Conservation (phyloP, 2,797 vertebrate genomes). For the Silurus aristotelis region DNA sequence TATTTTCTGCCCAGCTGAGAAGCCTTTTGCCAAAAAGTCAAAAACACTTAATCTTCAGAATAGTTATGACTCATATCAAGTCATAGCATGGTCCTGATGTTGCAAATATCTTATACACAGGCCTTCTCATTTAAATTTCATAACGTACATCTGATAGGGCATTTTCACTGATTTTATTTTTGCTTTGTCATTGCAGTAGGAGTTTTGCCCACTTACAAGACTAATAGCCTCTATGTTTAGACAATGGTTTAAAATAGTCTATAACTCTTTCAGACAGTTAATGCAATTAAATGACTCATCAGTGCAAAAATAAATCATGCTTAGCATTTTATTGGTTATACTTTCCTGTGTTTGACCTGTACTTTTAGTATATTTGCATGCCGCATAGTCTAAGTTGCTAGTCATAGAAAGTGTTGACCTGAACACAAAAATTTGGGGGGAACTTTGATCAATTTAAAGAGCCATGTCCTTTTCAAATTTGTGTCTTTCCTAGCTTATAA, state of each 20-base stretch:
- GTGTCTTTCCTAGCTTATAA: conserved; percentile 50
- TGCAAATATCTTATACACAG: neutral
- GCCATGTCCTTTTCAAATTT: conserved; percentile 48
- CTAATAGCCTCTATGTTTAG: conserved; percentile 9
- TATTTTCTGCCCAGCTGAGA: neutral
- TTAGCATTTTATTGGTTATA: neutral
- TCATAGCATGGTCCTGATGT: neutral
- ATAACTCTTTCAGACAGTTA: conserved; percentile 21
- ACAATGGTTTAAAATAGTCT: neutral
- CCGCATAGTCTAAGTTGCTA: conserved; percentile 2
- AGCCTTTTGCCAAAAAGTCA: neutral
- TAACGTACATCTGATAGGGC: neutral
- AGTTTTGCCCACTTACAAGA: conserved; percentile 24
- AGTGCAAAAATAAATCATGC: conserved; percentile 21
- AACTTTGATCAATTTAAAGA: conserved; percentile 51
- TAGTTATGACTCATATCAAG: neutral
- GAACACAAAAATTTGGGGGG: conserved; percentile 44
- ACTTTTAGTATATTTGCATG: conserved; percentile 12
- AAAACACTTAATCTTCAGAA: neutral
- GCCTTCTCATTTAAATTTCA: neutral
- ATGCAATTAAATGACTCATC: conserved; percentile 10
- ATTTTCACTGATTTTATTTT: conserved; percentile 1
- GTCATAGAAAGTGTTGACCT: conserved; percentile 43
- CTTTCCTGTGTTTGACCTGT: neutral
- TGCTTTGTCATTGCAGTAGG: conserved; percentile 25